Percentiles rank a stretch among this genome's conserved stretches.
phyloP scores from a whole-genome alignment of 1,140 invertebrate species.

The Cotesia glomerata region DNA sequence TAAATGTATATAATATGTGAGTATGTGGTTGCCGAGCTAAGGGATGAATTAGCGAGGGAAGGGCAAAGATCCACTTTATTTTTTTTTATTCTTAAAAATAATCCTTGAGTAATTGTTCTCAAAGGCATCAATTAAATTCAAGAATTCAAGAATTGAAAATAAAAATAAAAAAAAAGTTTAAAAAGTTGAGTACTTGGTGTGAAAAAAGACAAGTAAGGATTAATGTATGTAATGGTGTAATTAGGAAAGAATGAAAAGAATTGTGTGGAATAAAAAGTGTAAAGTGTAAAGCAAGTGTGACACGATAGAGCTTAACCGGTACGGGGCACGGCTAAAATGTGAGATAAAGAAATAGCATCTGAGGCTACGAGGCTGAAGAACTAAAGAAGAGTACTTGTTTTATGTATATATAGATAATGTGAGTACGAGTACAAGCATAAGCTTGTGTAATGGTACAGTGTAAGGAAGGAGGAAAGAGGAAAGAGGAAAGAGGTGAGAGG shows the following conservation, averaged over 20 bases:
- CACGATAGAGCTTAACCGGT: background rate
- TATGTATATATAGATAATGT: background rate
- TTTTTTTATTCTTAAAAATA: background rate
- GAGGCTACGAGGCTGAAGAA: background rate
- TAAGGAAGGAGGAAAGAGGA: background rate
- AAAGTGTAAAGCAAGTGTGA: conserved; percentile 1
- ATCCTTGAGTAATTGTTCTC: background rate
- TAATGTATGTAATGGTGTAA: background rate
- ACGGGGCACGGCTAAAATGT: no score
- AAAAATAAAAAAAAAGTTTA: background rate
- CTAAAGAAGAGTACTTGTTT: background rate
- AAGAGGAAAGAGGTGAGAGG: conserved; percentile 19
- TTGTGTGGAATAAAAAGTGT: background rate
- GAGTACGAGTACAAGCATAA: no score
- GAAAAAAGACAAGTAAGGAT: background rate
- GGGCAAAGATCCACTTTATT: background rate
- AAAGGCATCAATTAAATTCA: background rate
- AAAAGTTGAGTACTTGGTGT: background rate
- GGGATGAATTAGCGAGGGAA: background rate
- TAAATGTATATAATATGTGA: no score
- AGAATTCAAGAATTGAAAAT: background rate
- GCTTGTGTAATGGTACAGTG: background rate
- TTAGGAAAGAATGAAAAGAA: background rate
- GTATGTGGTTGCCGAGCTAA: background rate
- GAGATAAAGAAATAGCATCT: background rate